phyloP scores from a whole-genome alignment of 2,888 invertebrate species.

The Cynaeus angustus region DNA sequence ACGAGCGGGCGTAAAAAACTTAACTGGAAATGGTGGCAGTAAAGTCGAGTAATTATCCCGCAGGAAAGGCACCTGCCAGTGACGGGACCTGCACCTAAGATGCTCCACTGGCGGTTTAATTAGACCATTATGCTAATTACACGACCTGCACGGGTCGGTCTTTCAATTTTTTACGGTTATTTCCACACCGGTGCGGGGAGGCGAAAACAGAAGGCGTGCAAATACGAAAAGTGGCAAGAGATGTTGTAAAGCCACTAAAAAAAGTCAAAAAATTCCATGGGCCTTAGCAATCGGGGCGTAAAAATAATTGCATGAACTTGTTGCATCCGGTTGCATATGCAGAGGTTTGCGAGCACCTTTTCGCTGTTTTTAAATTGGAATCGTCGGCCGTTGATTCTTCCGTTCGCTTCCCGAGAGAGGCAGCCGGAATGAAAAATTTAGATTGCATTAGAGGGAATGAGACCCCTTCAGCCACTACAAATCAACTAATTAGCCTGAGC shows the following conservation, averaged over 20 bases:
- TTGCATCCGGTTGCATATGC: constrained; percentile 28
- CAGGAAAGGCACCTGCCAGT: constrained; percentile 63
- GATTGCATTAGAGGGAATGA: constrained; percentile 72
- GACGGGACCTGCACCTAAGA: constrained; percentile 63
- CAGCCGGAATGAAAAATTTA: constrained; percentile 72
- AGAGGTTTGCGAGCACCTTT: constrained; percentile 22
- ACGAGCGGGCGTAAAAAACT: constrained; percentile 45
- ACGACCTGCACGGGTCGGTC: constrained; percentile 62
- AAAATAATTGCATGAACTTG: constrained; percentile 41
- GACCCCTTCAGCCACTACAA: constrained; percentile 73
- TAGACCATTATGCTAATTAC: constrained; percentile 66
- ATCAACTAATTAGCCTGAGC: constrained; percentile 73
- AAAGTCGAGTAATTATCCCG: constrained; percentile 60
- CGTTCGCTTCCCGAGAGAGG: constrained; percentile 65
- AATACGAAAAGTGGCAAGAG: too few relatives aligned
- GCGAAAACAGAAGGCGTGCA: neutral
- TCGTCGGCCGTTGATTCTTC: constrained; percentile 65
- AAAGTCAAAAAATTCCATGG: too few relatives aligned
- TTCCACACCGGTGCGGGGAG: constrained; percentile 20
- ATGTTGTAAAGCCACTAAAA: too few relatives aligned
- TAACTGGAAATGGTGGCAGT: constrained; percentile 47
- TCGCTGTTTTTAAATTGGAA: constrained; percentile 43
- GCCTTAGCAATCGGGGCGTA: constrained; percentile 11
- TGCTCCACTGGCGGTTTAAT: constrained; percentile 62
- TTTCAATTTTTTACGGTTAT: constrained; percentile 60